These are phyloP conservation scores for Pogonus chalceus DNA, from an alignment of 1,140 invertebrate species.

Conservation along the genomic window DNA sequence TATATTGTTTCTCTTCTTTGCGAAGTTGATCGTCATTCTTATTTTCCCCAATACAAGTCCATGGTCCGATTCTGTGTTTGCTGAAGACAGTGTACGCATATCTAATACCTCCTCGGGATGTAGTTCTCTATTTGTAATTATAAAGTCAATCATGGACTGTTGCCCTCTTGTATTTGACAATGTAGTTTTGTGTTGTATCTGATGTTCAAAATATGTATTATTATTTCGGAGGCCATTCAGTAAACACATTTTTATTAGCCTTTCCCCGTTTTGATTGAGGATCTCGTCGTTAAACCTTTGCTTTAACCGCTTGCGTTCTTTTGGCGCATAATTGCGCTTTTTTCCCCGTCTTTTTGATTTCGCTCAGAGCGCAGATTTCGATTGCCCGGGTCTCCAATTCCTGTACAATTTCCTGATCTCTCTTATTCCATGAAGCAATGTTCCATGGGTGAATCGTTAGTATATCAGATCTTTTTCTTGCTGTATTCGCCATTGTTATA, in stretches of 20 bases:
- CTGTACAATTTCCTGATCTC: conserved; percentile 13
- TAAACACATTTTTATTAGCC: neutral
- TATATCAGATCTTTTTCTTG: too few relatives aligned
- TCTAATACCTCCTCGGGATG: neutral
- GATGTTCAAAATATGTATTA: conserved; percentile 6
- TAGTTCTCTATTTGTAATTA: conserved; percentile 6
- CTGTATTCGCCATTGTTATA: too few relatives aligned
- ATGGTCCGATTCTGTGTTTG: neutral
- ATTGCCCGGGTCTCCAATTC: conserved; percentile 12
- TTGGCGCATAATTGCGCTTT: too few relatives aligned
- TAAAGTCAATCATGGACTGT: conserved; percentile 6
- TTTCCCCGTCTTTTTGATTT: conserved; percentile 12
- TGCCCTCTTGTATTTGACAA: conserved; percentile 8
- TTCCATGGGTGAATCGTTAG: too few relatives aligned
- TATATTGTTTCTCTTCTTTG: too few relatives aligned
- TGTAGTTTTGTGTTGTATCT: conserved; percentile 5
- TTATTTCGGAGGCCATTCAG: neutral
- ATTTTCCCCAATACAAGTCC: too few relatives aligned
- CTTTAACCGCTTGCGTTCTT: too few relatives aligned
- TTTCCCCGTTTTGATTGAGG: neutral
- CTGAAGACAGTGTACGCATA: neutral
- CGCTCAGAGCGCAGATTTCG: conserved; percentile 12
- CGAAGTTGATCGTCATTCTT: too few relatives aligned
- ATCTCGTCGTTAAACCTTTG: conserved; percentile 8
- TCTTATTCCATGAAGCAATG: conserved; percentile 11